Evolutionary conservation across 2,797 vertebrate species (phyloP).

Genomic region (Chaenodraco wilsoni): DNA sequence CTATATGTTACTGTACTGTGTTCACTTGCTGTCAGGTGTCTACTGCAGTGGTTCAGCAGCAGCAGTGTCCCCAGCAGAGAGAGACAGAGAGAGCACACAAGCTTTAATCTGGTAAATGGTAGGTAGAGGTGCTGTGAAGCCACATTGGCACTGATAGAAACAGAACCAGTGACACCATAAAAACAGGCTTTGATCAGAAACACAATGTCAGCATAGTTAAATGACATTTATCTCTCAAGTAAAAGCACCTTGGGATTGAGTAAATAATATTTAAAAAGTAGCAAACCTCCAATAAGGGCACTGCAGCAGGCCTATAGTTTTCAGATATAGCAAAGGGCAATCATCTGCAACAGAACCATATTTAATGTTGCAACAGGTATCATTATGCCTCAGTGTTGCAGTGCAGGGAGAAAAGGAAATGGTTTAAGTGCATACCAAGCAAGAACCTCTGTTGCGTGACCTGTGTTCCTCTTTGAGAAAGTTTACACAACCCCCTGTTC

Average conservation of each 20-base stretch:
- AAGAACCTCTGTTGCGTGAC: constrained; percentile 5
- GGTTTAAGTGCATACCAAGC: constrained; percentile 5
- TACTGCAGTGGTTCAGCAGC: constrained; percentile 33
- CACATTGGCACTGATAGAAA: constrained; percentile 19
- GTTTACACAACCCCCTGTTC: neutral
- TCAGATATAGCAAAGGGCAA: constrained; percentile 9
- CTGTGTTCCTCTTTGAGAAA: neutral
- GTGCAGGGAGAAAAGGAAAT: neutral
- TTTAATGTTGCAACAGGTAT: constrained; percentile 42
- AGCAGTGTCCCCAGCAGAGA: constrained; percentile 15
- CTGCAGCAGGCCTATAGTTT: constrained; percentile 45
- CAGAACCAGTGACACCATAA: constrained; percentile 44
- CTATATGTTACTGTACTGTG: neutral
- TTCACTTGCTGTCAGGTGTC: neutral
- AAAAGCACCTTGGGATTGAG: constrained; percentile 9
- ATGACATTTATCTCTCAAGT: constrained; percentile 38
- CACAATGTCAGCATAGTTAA: constrained; percentile 59
- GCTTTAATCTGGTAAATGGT: constrained; percentile 53
- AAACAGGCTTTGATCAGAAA: constrained; percentile 45
- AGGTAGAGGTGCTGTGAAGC: constrained; percentile 29
- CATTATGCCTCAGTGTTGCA: constrained; percentile 32
- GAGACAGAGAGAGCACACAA: neutral
- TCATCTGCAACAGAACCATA: constrained; percentile 28
- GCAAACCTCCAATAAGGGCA: constrained; percentile 42
- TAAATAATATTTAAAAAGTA: constrained; percentile 57